Evolutionary conservation across 2,797 vertebrate species (phyloP).

Genomic region (Brachyalestes nurse): DNA sequence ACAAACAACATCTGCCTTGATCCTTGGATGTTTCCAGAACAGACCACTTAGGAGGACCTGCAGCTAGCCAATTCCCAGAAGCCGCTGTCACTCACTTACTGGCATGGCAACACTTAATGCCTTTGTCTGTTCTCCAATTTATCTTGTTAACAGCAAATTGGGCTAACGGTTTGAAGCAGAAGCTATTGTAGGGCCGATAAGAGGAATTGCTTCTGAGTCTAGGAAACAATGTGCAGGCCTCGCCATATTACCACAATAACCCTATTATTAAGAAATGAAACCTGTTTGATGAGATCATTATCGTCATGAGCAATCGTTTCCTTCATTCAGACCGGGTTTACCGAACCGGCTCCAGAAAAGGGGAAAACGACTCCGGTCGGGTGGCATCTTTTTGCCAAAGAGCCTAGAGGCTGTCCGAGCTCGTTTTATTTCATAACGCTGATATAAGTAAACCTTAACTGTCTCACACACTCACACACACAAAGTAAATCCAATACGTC

Average conservation of each 20-base stretch:
- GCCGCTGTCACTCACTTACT: constrained; percentile 84
- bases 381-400: not conserved
- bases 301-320: constrained; percentile 11
- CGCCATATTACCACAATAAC: constrained; percentile 21
- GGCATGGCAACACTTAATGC: constrained; percentile 85
- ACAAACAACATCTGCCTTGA: constrained; percentile 85
- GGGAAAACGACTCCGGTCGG: not conserved
- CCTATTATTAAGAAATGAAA: constrained; percentile 30
- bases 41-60: constrained; percentile 84
- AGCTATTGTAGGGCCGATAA: constrained; percentile 75
- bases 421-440: constrained; percentile 56
- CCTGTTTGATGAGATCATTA: constrained; percentile 33
- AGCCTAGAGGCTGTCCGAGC: not conserved
- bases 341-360: not conserved
- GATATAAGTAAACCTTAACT: constrained; percentile 68
- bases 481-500: constrained; percentile 70
- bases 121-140: constrained; percentile 85
- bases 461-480: constrained; percentile 56
- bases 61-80: constrained; percentile 83
- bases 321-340: constrained; percentile 3
- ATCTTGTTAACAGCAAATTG: constrained; percentile 87
- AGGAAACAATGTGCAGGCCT: constrained; percentile 35
- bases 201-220: constrained; percentile 45
- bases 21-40: constrained; percentile 82
- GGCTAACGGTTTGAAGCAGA: constrained; percentile 77